Evolutionary conservation across 2,113 vertebrate species (phyloP).

Genomic region (Cisticola juncidis): DNA sequence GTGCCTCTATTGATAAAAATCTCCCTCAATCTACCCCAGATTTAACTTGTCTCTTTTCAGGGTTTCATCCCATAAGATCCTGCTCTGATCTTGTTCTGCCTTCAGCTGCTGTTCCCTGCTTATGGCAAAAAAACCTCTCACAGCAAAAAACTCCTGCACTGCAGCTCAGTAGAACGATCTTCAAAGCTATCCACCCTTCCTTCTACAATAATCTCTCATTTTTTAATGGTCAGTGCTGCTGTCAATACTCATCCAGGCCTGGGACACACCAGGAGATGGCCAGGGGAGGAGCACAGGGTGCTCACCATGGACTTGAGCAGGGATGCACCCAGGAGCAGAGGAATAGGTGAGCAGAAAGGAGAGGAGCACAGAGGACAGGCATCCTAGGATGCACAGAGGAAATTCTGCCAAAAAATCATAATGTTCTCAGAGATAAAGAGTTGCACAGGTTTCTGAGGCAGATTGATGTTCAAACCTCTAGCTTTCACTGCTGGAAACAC

Average conservation of each 20-base stretch:
- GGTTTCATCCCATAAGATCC: neutral
- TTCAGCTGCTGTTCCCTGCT: neutral
- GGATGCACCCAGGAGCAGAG: neutral
- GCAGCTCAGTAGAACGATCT: neutral
- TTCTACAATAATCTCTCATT: neutral
- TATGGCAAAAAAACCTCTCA: neutral
- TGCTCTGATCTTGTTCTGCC: neutral
- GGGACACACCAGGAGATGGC: neutral
- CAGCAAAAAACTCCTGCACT: neutral
- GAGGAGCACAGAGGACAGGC: neutral
- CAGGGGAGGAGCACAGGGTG: neutral
- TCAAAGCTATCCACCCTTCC: neutral
- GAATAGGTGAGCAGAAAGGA: neutral
- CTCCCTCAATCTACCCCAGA: neutral
- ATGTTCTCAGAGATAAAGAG: neutral
- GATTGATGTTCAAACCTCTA: accelerated
- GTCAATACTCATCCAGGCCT: neutral
- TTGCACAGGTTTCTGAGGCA: neutral
- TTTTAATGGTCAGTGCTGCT: neutral
- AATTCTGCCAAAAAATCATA: neutral
- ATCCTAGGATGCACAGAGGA: neutral
- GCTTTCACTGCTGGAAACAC: neutral
- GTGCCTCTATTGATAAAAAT: neutral
- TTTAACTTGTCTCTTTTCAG: neutral
- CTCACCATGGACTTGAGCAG: accelerated